These are phyloP conservation scores for Cercopithecus mona DNA, from an alignment of 2,113 vertebrate genomes.

Conservation along the genomic window DNA sequence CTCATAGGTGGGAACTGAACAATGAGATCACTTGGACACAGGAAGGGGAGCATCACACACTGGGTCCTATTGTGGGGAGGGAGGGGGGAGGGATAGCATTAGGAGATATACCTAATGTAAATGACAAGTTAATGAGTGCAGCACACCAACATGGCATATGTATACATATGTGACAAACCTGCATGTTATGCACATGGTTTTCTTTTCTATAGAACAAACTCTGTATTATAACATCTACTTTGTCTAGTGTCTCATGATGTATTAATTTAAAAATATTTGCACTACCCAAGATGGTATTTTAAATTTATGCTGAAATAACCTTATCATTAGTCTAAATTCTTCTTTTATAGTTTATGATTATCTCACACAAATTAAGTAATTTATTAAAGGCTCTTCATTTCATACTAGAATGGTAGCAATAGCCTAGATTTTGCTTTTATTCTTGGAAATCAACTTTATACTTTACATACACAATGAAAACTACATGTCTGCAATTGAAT, in stretches of 20 bases:
- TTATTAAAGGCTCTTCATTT: neutral
- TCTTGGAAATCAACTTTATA: neutral
- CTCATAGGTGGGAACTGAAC: too few species aligned
- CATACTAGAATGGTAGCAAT: neutral
- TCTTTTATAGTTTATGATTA: neutral
- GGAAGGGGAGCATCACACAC: too few species aligned
- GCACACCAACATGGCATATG: too few species aligned
- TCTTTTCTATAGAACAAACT: neutral
- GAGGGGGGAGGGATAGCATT: too few species aligned
- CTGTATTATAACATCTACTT: neutral
- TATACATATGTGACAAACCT: too few species aligned
- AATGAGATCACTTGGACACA: too few species aligned
- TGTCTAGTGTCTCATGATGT: neutral
- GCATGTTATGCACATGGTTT: neutral
- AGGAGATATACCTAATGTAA: too few species aligned
- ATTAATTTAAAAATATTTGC: neutral
- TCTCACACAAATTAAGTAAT: neutral
- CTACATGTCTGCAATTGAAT: neutral
- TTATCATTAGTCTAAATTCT: neutral
- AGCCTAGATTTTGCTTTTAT: neutral
- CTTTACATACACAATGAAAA: neutral
- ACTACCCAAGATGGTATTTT: neutral
- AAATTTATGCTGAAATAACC: neutral
- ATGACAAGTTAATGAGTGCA: too few species aligned
- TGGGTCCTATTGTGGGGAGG: too few species aligned